phyloP scores from a whole-genome alignment of 2,888 invertebrate genomes.

The Brachynemurus nebulosus region DNA sequence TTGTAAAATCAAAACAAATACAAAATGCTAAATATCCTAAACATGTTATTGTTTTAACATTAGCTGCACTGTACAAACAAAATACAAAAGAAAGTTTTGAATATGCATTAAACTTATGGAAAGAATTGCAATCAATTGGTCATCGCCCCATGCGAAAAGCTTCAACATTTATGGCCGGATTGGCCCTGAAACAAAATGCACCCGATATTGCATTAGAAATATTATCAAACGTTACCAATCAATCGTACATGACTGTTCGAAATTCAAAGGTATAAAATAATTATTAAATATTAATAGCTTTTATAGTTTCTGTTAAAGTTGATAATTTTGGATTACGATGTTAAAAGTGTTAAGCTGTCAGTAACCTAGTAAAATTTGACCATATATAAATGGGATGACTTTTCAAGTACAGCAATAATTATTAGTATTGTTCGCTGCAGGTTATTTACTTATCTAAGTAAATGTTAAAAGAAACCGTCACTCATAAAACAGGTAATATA shows the following conservation, averaged over 20 bases:
- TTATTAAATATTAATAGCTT: neutral
- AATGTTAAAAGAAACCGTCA: no score
- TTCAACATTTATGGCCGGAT: conserved; percentile 44
- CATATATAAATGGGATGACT: no score
- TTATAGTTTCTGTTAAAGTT: neutral
- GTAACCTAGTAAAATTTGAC: no score
- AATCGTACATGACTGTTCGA: conserved; percentile 51
- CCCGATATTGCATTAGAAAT: conserved; percentile 57
- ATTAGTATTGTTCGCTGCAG: no score
- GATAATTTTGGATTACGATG: conserved; percentile 7
- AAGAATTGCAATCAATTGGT: conserved; percentile 40
- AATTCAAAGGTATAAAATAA: conserved; percentile 59
- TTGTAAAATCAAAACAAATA: conserved; percentile 42
- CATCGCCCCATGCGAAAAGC: conserved; percentile 46
- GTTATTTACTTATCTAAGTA: no score
- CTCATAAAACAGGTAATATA: no score
- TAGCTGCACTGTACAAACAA: conserved; percentile 64
- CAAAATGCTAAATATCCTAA: conserved; percentile 52
- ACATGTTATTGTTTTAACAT: conserved; percentile 47
- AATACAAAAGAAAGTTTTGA: conserved; percentile 53
- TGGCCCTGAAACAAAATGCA: conserved; percentile 53
- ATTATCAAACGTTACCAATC: conserved; percentile 35
- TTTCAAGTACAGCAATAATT: no score
- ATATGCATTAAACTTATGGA: conserved; percentile 47
- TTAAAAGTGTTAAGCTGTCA: conserved; percentile 1